Base-by-base conservation (phyloP, 2,888 invertebrate genomes). In the Cephus spinipes region DNA sequence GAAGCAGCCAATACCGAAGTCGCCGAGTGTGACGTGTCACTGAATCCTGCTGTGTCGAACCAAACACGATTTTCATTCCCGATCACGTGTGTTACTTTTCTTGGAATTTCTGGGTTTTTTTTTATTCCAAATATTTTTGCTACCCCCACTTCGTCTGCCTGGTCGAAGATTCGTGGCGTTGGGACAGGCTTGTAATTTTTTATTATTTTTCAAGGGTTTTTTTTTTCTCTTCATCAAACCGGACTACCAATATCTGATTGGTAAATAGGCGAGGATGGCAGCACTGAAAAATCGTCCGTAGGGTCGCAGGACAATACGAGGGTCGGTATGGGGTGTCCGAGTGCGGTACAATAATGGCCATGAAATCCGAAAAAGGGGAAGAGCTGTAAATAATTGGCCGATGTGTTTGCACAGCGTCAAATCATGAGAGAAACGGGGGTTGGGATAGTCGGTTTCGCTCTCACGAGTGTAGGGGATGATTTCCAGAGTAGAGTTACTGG, bases 371-470 rank as follows among this genome's bases (percentile, higher is more conserved):
- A 85, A 85, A 85, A 86, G 83, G 82, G 84, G 81, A 82, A 82
- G 55, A 55, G 85, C 77, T 87, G 85, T 85, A 77, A 85, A 87
- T 87, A 87, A 87, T 87, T 86, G 87, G 86, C 83, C 80, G 79
- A 83, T 82, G 84, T 84, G 86, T 88, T 88, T 87, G 87, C 88
- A 83, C 79, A 86, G 85, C 85, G 87, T 87, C 85, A 86, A 88
- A 87, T 87, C 83, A 83, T 83, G 83, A 86, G 55, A 84, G 79
- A 73, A 15, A 11, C 6, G 35, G 12, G 35, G 74, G 76, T 73
- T 75, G 77, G 80, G 79, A 81, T 86, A 82, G 85, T 85, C 82
- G 85, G 85, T 83, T 82, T 75, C 75, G 79, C 35, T 74, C 23
- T 30, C 74, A 35, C 12, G 36, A 55, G 55, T 9, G 9, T 23